A percentile compares a stretch with the other conserved stretches of the same genome.
phyloP scores from a whole-genome alignment of 2,888 invertebrate species.

The Epirrhoe alternata region DNA sequence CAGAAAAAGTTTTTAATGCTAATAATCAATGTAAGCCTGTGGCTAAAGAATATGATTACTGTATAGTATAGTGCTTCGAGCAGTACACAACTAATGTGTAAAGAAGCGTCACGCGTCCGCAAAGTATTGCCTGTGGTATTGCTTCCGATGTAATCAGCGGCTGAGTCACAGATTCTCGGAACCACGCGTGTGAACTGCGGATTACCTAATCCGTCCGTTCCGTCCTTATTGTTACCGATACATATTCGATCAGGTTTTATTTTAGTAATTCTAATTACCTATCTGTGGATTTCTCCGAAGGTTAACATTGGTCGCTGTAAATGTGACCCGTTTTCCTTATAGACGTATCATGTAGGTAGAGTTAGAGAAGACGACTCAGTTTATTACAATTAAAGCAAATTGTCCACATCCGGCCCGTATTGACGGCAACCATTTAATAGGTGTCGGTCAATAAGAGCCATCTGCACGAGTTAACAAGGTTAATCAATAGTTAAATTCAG shows the following conservation, averaged over 20 bases:
- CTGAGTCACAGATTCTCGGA: slow-evolving; percentile 67
- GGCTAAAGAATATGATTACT: neutral
- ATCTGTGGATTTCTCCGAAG: slow-evolving; percentile 11
- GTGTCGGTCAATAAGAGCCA: slow-evolving; percentile 77
- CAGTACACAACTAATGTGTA: slow-evolving; percentile 6
- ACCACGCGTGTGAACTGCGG: slow-evolving; percentile 49
- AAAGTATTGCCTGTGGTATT: slow-evolving; percentile 63
- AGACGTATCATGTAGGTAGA: slow-evolving; percentile 24
- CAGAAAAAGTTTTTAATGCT: neutral
- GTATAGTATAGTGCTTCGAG: slow-evolving; percentile 8
- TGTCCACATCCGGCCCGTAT: slow-evolving; percentile 78
- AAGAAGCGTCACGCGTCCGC: slow-evolving; percentile 42
- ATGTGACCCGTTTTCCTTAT: slow-evolving; percentile 41
- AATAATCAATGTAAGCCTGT: slow-evolving; percentile 1
- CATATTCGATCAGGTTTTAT: neutral
- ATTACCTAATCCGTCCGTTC: slow-evolving; percentile 54
- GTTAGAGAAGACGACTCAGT: slow-evolving; percentile 49
- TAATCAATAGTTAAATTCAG: slow-evolving; percentile 65
- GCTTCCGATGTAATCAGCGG: slow-evolving; percentile 57
- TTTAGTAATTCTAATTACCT: slow-evolving; percentile 11
- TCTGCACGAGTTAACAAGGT: slow-evolving; percentile 69
- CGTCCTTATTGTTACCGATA: slow-evolving; percentile 30
- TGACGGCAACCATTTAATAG: slow-evolving; percentile 72
- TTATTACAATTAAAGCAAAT: slow-evolving; percentile 76
- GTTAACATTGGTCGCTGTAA: neutral